Evolutionary conservation across 2,113 vertebrate genomes (phyloP).

Genomic region (Platanista minor): DNA sequence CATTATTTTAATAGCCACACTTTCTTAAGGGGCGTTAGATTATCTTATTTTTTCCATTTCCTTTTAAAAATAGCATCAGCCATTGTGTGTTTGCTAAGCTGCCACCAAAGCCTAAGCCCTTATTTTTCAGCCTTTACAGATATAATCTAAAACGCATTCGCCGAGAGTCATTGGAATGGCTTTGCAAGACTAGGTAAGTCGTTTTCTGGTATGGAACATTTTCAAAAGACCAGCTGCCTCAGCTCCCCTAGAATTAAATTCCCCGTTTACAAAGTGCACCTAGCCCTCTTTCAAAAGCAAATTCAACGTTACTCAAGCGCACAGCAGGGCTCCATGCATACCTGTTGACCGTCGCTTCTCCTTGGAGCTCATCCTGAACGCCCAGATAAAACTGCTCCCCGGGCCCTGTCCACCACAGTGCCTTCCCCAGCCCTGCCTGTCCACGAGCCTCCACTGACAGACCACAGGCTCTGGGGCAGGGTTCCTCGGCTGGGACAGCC

Average conservation of each 20-base stretch:
- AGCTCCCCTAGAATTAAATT: not conserved
- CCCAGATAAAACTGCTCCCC: not conserved
- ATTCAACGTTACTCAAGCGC: accelerated
- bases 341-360: not conserved
- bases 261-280: not conserved
- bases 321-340: accelerated
- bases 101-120: not conserved
- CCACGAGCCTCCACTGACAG: not conserved
- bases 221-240: not conserved
- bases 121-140: not conserved
- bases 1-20: not conserved
- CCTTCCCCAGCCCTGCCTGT: not conserved
- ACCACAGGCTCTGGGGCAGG: not conserved
- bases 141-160: not conserved
- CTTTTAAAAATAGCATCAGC: not conserved
- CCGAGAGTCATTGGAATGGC: accelerated
- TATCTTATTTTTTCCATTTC: not conserved
- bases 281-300: not conserved
- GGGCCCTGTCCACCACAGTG: accelerated
- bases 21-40: not conserved
- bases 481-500: not conserved
- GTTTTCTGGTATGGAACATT: not conserved
- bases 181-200: not conserved
- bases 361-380: too few relatives aligned
- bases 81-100: not conserved